Base-by-base conservation (phyloP, 2,113 vertebrate species). In the Pionites leucogaster region DNA sequence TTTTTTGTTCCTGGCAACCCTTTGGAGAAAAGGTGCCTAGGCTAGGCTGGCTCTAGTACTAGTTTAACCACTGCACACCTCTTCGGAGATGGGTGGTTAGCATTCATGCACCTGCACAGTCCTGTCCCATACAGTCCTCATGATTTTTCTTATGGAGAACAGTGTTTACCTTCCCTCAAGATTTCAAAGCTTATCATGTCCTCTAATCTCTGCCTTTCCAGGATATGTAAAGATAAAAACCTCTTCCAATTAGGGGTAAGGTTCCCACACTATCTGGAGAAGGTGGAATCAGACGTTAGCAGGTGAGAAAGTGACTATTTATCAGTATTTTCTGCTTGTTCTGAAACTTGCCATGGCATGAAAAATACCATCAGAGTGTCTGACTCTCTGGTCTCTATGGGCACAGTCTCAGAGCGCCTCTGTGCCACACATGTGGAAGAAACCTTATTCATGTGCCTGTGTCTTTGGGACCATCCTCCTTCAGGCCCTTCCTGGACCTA, bases 241-340 rank as follows among this genome's bases (percentile, higher is more conserved):
- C 97, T 97, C 71, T 94, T 98, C 62, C 81, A 64, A 0, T 47
- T 98, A 74, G 94, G 79, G 9, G 0, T 97, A 53, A 90, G 72
- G 33, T 98, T 98, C 71, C 95, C 96, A 31, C 31, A 1, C 20
- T 94, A 59, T 41, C 69, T n/a, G 29, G 91, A 97, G 76, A 95
- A 95, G 27, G 70, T 80, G 24, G 96, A 96, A 37, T 80, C 89
- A 5, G 22, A 85, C 1, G 3, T 82, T 49, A 85, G 69, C 93
- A 98, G 98, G 98, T 98, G 64, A 92, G 97, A 93, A 71, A 52
- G 22, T 3, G 3, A 6, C 17, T 27, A 3, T 74, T 71, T 90
- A 9, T 53, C 37, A 14, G 37, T 44, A 49, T 82, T 74, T 74
- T 42, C 55, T 75, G 27, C 39, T 89, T 79, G 52, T 55, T 82